These are phyloP conservation scores for Tapirus indicus DNA, from an alignment of 2,797 vertebrate species.

Conservation along the genomic window DNA sequence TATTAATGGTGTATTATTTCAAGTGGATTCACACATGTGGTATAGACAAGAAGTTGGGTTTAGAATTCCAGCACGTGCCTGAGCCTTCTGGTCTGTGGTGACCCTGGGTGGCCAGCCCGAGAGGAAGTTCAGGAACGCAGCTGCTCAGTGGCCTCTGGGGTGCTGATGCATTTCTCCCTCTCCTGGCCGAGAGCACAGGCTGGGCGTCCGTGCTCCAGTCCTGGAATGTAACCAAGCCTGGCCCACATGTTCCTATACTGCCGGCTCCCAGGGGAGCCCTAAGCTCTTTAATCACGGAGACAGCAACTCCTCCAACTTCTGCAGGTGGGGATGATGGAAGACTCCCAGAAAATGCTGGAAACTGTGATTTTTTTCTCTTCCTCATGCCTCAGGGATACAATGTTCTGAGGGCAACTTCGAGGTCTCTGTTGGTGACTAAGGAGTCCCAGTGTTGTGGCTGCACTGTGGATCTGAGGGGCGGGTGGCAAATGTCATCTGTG, in stretches of 20 bases:
- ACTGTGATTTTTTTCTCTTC: fast-evolving
- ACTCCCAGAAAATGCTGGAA: not conserved
- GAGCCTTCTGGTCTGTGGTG: not conserved
- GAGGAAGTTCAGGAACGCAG: not conserved
- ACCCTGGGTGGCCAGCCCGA: not conserved
- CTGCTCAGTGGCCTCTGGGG: not conserved
- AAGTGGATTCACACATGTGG: fast-evolving
- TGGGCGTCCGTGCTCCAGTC: fast-evolving
- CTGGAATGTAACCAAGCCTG: not conserved
- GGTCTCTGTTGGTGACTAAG: not conserved
- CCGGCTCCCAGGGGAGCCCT: not conserved
- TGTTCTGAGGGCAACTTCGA: fast-evolving
- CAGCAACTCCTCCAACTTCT: not conserved
- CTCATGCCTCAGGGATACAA: not conserved
- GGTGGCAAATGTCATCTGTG: fast-evolving
- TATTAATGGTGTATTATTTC: not conserved
- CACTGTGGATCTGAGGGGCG: fast-evolving
- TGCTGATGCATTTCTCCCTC: not conserved
- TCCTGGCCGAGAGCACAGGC: not conserved
- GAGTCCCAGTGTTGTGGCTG: not conserved
- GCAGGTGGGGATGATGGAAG: fast-evolving
- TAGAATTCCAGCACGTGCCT: not conserved
- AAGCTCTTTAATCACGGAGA: not conserved
- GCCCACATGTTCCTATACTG: fast-evolving
- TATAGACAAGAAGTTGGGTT: fast-evolving